Percentiles rank a stretch among this genome's conserved stretches.
These are phyloP conservation scores for Ephydatia muelleri DNA, from an alignment of 37 sponge, comb jelly and placozoan species.

Conservation along the genomic window DNA sequence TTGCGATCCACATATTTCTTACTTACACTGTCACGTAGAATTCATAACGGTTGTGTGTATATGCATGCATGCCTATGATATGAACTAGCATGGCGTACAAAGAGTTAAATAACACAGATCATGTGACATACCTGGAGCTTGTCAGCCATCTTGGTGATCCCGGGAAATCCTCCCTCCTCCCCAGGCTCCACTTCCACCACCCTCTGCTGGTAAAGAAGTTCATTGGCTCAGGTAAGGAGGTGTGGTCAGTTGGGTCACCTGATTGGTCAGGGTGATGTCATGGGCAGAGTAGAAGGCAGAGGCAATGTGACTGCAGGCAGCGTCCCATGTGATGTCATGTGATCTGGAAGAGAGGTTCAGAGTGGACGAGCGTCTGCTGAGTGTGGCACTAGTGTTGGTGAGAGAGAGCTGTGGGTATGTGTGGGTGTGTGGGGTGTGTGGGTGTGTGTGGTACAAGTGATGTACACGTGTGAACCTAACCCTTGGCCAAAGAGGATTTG, in stretches of 20 bases:
- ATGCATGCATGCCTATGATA: too few species aligned
- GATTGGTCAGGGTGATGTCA: constrained; percentile 5
- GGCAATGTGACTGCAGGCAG: constrained; percentile 26
- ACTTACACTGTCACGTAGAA: too few species aligned
- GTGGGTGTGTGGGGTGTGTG: constrained; percentile 4
- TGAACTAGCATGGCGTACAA: neutral
- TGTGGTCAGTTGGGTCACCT: too few species aligned
- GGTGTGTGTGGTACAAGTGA: neutral
- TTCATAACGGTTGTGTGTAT: too few species aligned
- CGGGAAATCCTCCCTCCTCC: constrained; percentile 34
- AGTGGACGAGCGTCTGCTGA: constrained; percentile 38
- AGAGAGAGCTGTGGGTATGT: constrained; percentile 15
- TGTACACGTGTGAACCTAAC: neutral
- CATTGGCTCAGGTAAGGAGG: too few species aligned
- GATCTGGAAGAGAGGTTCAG: constrained; percentile 25
- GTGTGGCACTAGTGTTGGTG: constrained; percentile 52
- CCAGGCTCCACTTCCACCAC: constrained; percentile 41
- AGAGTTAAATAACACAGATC: neutral
- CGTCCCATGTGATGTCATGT: constrained; percentile 12
- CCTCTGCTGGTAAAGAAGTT: neutral
- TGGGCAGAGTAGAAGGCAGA: constrained; percentile 51
- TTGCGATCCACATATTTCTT: too few species aligned
- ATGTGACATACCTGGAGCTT: constrained; percentile 23
- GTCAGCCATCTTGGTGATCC: constrained; percentile 18
- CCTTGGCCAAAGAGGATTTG: neutral